phyloP scores from a whole-genome alignment of 2,113 vertebrate genomes.

The Poeciliopsis turrubarensis region DNA sequence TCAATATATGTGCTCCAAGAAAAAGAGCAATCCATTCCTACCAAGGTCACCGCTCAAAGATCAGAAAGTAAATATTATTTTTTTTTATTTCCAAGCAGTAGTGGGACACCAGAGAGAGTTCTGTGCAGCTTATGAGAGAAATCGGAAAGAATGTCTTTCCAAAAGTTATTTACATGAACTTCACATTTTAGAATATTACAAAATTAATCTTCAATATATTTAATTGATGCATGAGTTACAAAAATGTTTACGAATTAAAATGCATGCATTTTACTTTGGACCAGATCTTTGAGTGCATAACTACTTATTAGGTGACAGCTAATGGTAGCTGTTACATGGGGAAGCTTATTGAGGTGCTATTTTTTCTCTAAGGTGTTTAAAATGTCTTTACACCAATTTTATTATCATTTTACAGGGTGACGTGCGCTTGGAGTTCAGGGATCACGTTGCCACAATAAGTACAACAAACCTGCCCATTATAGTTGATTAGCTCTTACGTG shows the following conservation, averaged over 20 bases:
- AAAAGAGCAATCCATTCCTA: neutral
- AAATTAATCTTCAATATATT: too few species aligned
- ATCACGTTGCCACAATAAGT: constrained; percentile 86
- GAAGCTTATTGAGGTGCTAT: constrained; percentile 28
- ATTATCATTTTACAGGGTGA: constrained; percentile 93
- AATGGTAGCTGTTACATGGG: neutral
- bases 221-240: too few species aligned
- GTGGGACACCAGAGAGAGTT: neutral
- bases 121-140: neutral
- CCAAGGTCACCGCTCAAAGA: constrained; percentile 26
- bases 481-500: constrained; percentile 87
- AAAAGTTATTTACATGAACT: neutral
- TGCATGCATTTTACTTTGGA: too few species aligned
- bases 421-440: constrained; percentile 89
- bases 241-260: too few species aligned
- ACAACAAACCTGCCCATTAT: constrained; percentile 89
- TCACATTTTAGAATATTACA: too few species aligned
- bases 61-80: neutral
- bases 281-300: too few species aligned
- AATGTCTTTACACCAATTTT: constrained; percentile 84
- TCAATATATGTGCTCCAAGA: constrained; percentile 18
- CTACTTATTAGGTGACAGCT: too few species aligned
- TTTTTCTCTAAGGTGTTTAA: constrained; percentile 85
- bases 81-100: neutral
- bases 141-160: neutral